phyloP scores from a whole-genome alignment of 1,140 invertebrate genomes.

The Drusus annulatus region DNA sequence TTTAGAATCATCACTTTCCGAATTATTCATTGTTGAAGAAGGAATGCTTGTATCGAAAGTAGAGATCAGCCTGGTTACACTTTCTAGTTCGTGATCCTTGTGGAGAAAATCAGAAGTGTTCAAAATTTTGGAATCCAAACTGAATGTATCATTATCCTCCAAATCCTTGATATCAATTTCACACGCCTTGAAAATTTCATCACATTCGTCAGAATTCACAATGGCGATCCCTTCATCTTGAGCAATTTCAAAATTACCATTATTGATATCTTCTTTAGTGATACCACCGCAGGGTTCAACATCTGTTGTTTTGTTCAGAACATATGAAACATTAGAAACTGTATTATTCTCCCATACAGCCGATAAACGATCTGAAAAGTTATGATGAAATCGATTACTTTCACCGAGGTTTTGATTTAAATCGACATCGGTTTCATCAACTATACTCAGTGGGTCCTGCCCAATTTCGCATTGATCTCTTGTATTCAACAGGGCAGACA shows the following conservation, averaged over 20 bases:
- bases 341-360: not conserved
- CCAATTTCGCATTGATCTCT: conserved; percentile 51
- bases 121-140: not conserved
- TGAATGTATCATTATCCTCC: not conserved
- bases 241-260: not conserved
- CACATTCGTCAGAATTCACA: conserved; percentile 7
- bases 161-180: not conserved
- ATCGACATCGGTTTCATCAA: not conserved
- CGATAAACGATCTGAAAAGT: not conserved
- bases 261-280: not conserved
- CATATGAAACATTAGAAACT: not conserved
- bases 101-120: not conserved
- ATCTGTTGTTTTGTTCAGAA: not conserved
- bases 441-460: conserved; percentile 46
- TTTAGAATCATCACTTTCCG: not conserved
- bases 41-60: not conserved
- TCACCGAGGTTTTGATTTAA: not conserved
- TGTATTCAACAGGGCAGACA: not conserved
- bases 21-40: not conserved
- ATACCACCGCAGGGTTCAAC: not conserved
- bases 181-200: not conserved
- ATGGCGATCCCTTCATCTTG: conserved; percentile 38
- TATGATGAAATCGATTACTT: not conserved
- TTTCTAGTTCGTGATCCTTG: not conserved
- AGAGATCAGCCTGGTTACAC: not conserved